Conservation (phyloP, 2,888 invertebrate species). For the Thera britannica region DNA sequence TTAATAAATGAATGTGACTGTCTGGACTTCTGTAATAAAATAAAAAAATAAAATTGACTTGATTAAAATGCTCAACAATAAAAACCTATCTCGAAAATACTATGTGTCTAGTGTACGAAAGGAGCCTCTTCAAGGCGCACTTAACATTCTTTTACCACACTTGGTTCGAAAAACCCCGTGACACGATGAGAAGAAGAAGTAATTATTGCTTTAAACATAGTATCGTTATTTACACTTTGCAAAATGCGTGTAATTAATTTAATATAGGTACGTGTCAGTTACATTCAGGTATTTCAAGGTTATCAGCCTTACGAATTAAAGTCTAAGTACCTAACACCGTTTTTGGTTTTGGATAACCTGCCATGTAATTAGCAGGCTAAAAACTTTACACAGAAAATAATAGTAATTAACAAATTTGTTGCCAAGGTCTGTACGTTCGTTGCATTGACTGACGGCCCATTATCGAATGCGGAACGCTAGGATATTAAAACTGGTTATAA, state of each 20-base stretch:
- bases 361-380: conserved; percentile 51
- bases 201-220: too few relatives aligned
- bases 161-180: too few relatives aligned
- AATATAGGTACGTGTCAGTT: conserved; percentile 3
- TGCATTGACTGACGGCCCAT: conserved; percentile 42
- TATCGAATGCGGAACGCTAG: conserved; percentile 37
- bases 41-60: neutral
- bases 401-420: conserved; percentile 50
- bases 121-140: too few relatives aligned
- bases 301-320: conserved; percentile 27
- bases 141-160: too few relatives aligned
- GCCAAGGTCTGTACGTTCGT: conserved; percentile 44
- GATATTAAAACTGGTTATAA: conserved; percentile 10
- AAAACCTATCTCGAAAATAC: conserved; percentile 10
- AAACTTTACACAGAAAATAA: conserved; percentile 49
- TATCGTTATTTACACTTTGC: neutral
- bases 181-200: too few relatives aligned
- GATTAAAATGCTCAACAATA: conserved; percentile 19
- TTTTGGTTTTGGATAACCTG: conserved; percentile 33
- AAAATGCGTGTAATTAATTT: conserved; percentile 1
- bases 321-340: conserved; percentile 34
- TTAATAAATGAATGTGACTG: neutral
- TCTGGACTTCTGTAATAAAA: neutral
- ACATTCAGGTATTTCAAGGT: conserved; percentile 19
- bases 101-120: too few relatives aligned